Percentiles rank a stretch among this genome's conserved stretches.
Evolutionary conservation across 2,888 invertebrate species (phyloP).

Genomic region (Apamea sordens): DNA sequence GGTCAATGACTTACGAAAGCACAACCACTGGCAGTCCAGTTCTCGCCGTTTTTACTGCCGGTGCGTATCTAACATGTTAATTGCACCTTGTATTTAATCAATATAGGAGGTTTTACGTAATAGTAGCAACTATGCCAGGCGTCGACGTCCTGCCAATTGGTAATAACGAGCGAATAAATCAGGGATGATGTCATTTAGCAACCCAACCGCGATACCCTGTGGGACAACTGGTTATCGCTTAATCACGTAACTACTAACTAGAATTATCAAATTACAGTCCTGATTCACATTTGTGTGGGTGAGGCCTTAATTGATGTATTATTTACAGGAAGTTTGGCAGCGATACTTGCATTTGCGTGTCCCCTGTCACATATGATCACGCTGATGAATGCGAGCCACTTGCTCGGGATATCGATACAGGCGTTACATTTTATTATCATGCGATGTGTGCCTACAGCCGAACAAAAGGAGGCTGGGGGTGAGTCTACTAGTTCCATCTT

Average conservation of each 20-base stretch:
- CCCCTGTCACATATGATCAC: slow-evolving; percentile 91
- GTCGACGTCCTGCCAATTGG: slow-evolving; percentile 56
- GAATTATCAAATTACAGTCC: slow-evolving; percentile 62
- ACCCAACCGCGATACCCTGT: slow-evolving; percentile 50
- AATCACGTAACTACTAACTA: slow-evolving; percentile 59
- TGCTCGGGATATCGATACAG: slow-evolving; percentile 87
- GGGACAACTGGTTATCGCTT: slow-evolving; percentile 60
- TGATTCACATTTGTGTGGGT: slow-evolving; percentile 62
- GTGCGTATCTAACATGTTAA: slow-evolving; percentile 73
- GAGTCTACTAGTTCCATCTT: slow-evolving; percentile 46
- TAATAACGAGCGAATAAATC: slow-evolving; percentile 61
- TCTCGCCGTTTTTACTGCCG: slow-evolving; percentile 91
- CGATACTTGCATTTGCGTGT: slow-evolving; percentile 91
- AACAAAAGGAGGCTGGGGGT: slow-evolving; percentile 89
- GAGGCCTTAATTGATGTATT: slow-evolving; percentile 58
- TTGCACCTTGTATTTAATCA: slow-evolving; percentile 17
- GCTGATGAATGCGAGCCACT: slow-evolving; percentile 90
- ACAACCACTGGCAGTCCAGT: slow-evolving; percentile 91
- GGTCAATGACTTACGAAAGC: slow-evolving; percentile 91
- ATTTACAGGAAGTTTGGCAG: slow-evolving; percentile 90
- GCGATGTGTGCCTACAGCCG: slow-evolving; percentile 90
- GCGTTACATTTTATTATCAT: slow-evolving; percentile 88
- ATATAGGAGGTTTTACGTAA: slow-evolving; percentile 23
- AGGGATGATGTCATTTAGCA: slow-evolving; percentile 62
- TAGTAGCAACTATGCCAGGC: slow-evolving; percentile 6